A percentile compares a stretch with the other conserved stretches of the same genome.
Evolutionary conservation across 2,113 vertebrate genomes (phyloP).

Genomic region (Toxostoma redivivum): DNA sequence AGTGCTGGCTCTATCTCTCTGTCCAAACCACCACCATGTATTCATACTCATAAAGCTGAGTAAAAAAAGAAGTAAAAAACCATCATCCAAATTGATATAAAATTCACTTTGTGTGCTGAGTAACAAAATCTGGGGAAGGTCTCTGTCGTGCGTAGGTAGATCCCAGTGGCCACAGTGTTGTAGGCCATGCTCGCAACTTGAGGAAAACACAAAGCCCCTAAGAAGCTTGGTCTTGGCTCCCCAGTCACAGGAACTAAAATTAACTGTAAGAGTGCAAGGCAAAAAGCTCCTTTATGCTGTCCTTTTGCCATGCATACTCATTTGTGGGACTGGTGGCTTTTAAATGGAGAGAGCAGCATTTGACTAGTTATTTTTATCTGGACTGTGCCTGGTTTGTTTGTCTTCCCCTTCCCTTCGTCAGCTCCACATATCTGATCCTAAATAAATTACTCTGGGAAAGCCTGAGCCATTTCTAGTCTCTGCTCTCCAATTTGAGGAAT

Average conservation of each 20-base stretch:
- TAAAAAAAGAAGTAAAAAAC: not conserved
- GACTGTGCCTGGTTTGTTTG: not conserved
- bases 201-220: not conserved
- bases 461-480: not conserved
- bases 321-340: conserved; percentile 21
- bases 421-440: conserved; percentile 3
- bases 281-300: conserved; percentile 9
- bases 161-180: fast-evolving
- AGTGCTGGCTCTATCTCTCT: not conserved
- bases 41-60: not conserved
- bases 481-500: not conserved
- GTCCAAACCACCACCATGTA: not conserved
- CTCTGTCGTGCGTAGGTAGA: not conserved
- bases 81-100: not conserved
- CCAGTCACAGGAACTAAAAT: not conserved
- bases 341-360: not conserved
- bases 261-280: not conserved
- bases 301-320: not conserved
- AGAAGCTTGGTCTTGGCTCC: not conserved
- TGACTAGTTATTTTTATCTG: conserved; percentile 33
- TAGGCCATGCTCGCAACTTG: not conserved
- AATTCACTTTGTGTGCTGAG: not conserved
- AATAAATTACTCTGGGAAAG: not conserved
- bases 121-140: not conserved
- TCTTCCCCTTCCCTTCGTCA: not conserved